phyloP scores from a whole-genome alignment of 2,888 invertebrate species.

The Acrobasis consociella region DNA sequence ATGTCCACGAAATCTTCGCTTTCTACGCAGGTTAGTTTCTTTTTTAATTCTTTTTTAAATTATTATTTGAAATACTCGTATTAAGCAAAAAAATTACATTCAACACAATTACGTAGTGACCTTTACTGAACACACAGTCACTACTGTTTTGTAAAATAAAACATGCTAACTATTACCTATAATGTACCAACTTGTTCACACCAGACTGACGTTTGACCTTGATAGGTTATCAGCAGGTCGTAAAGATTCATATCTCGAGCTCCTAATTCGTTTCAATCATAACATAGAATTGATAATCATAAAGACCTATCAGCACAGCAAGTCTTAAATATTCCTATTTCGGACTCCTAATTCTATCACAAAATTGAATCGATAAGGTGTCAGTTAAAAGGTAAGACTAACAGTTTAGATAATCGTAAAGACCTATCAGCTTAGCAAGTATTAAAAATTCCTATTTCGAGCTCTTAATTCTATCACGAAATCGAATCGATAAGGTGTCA shows the following conservation, averaged over 20 bases:
- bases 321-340: no score
- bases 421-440: no score
- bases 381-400: no score
- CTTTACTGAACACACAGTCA: conserved; percentile 12
- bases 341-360: no score
- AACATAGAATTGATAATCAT: no score
- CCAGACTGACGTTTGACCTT: conserved; percentile 19
- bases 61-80: not conserved
- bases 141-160: conserved; percentile 17
- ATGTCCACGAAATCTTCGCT: conserved; percentile 84
- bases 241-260: not conserved
- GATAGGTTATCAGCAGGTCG: conserved; percentile 35
- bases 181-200: conserved; percentile 24
- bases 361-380: no score
- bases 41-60: not conserved
- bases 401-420: no score
- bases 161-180: conserved; percentile 22
- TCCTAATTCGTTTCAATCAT: no score
- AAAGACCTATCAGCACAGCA: no score
- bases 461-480: no score
- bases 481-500: no score
- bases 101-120: conserved; percentile 1
- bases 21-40: conserved; percentile 66
- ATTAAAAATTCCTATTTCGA: no score
- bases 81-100: not conserved